Evolutionary conservation across 2,113 vertebrate species (phyloP), one percentile per base, ranked within the genome.

Genomic region (Pungitius pungitius): DNA sequence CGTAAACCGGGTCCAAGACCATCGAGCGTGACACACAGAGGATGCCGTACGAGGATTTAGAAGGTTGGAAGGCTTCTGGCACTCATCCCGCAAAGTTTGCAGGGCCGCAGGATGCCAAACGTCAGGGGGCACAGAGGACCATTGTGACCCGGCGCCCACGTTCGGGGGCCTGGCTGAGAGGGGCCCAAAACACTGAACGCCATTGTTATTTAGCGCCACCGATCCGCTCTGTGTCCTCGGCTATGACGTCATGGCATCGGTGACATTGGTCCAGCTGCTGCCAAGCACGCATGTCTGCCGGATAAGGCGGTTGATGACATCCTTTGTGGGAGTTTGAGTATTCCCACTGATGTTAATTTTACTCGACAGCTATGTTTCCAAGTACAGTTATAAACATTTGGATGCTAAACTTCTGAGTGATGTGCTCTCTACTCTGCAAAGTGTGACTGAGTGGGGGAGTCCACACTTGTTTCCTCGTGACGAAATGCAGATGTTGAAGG

Each of bases 131-230:
- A 91, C 88, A 92, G 82, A 90, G 82, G 80, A 71, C 74, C 83
- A 90, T 86, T 93, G 87, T 91, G 80, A 88, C 78, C 63, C 59
- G 9, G 75, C 74, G 55, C 85, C 87, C 87, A 92, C 80, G 3
- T 88, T 86, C 66, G 66, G 76, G 55, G 81, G 85, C 79, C 78
- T 82, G 67, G 67, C 77, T 73, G 65, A 85, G 81, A 87, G 85
- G 86, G 81, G 43, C 65, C 68, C 58, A 82, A 78, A 88, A 92
- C 84, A 91, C 70, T 81, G 90, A 59, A 80, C 72, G 86, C 85
- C 87, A 91, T 92, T 91, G 90, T 91, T 85, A 51, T 45, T 51
- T 59, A 66, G 63, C 35, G 30, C 65, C 85, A 83, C 72, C 18
- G 57, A 84, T 75, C 58, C 79, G 84, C 72, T 83, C 65, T 69